Percentiles rank a stretch among this genome's conserved stretches.
phyloP scores from a whole-genome alignment of 2,888 invertebrate species.

The Polydrusus tereticollis region DNA sequence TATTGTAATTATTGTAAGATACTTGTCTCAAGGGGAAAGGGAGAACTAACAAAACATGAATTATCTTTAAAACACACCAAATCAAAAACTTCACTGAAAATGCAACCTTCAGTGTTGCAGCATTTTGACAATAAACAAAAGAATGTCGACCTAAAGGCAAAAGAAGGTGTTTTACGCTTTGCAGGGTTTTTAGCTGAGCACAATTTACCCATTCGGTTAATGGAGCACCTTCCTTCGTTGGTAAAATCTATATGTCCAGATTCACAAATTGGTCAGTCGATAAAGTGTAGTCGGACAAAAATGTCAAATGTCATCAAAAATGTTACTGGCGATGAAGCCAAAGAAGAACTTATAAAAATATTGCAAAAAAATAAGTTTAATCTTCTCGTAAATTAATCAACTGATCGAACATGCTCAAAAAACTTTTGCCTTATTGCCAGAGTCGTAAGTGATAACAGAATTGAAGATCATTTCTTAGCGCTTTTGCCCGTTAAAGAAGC shows the following conservation, averaged over 20 bases:
- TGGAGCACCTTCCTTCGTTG: constrained; percentile 1
- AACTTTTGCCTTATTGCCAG: constrained; percentile 16
- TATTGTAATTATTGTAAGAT: no score
- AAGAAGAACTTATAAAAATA: background rate
- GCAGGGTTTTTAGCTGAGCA: no score
- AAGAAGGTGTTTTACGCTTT: no score
- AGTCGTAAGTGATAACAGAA: background rate
- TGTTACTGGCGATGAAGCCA: background rate
- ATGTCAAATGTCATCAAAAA: background rate
- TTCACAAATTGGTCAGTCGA: constrained; percentile 19
- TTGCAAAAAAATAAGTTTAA: constrained; percentile 32
- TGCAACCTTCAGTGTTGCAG: no score
- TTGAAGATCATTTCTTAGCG: background rate
- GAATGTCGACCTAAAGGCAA: no score
- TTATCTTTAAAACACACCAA: no score
- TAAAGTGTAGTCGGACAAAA: constrained; percentile 10
- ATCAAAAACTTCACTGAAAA: no score
- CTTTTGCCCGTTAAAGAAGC: background rate
- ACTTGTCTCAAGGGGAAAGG: no score
- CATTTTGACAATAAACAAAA: no score
- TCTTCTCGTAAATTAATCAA: constrained; percentile 36
- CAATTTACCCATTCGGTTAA: no score
- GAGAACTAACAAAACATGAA: no score
- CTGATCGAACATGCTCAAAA: constrained; percentile 29
- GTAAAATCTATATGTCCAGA: background rate